Base-by-base conservation (phyloP, 2,797 vertebrate species). In the Chaetodon trifasciatus region DNA sequence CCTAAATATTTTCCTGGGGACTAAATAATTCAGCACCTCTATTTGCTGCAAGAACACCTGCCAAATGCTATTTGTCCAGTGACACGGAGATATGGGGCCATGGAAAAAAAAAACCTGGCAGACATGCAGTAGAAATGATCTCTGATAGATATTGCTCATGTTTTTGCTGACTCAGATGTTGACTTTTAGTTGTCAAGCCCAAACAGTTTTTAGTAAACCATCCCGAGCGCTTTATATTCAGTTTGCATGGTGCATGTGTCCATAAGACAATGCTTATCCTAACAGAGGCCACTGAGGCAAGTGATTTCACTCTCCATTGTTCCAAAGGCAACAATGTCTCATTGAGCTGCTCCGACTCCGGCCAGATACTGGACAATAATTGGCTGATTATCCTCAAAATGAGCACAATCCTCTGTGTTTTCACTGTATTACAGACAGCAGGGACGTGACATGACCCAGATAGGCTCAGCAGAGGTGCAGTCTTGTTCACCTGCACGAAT, bases 311-410 rank as follows among this genome's bases (percentile, higher is more conserved):
- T 79, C 61, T 64, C 90, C 81, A 86, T 93, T 95, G 94, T 96
- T 91, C 87, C 65, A 74, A 76, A 70, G 50, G 50, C 81, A 94
- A 95, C 94, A 95, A 93, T 91, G 93, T 82, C 78, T 91, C 92
- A 91, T 94, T 95, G 84, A 94, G 86, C 74, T 61, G 52, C 70
- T 71, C 65, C 64, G 81, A 83, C 70, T 70, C 55, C 70, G 78
- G 77, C 61, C 80, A 85, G 76, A 81, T 79, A 74, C 78, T 56
- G 78, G 81, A 84, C 74, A 79, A 88, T 87, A 86, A 92, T 49
- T 80, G 86, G 66, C 64, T 70, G 64, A 85, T 83, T 88, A 70
- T 91, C 82, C 79, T 85, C 56, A 83, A 74, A 83, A 73, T 0
- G 0, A 78, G 68, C 70, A 85, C 82, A 80, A 40, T 66, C 70